Base-by-base conservation (phyloP, 1,140 invertebrate species). In the Chelonus insularis region DNA sequence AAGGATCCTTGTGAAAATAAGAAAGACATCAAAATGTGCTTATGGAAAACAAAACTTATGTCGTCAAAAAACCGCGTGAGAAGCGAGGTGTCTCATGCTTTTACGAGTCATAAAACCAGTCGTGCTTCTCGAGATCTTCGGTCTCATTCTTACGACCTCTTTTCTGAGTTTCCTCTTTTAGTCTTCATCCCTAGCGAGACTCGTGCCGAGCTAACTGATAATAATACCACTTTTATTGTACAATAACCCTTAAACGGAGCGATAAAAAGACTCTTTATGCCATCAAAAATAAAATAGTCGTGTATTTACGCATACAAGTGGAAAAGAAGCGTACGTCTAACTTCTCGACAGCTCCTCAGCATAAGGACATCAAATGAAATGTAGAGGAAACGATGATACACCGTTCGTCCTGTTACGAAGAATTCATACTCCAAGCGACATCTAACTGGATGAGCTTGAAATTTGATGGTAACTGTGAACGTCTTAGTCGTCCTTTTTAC, bases 161-260 rank as follows among this genome's bases (percentile, higher is more conserved):
- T 55, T 57, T 59, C 65, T 68, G 52, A 43, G 14, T 25, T 63
- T 47, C 34, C 29, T 45, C 43, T 6, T 41, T 29, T 7, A 18
- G 7, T 36, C 50, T 52, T 20, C 56, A 20, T 41, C 43, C 43
- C 56, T 20, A 43, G 45, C 16, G 48, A 51, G 57, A 20, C 57
- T 45, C 57, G 48, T 41, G 57, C 57, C 59, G 57, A 64, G 67
- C 70, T 80, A 81, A 81, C 72, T 81, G 80, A 82, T 81, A 80
- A 79, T 81, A 81, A 82, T 77, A 69, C 74, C 72, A 74, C 73
- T 80, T 82, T 82, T 80, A 82, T 80, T 76, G 74, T 79, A 78
- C 78, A 76, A 80, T 80, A 80, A 82, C 74, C 77, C 73, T 81
- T 79, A 78, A 79, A 80, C 72, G 71, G 55, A 68, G 59, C 74